Evolutionary conservation across 1,140 invertebrate genomes (phyloP), one percentile per base, ranked within the genome.

Genomic region (Agrypnia vestita): DNA sequence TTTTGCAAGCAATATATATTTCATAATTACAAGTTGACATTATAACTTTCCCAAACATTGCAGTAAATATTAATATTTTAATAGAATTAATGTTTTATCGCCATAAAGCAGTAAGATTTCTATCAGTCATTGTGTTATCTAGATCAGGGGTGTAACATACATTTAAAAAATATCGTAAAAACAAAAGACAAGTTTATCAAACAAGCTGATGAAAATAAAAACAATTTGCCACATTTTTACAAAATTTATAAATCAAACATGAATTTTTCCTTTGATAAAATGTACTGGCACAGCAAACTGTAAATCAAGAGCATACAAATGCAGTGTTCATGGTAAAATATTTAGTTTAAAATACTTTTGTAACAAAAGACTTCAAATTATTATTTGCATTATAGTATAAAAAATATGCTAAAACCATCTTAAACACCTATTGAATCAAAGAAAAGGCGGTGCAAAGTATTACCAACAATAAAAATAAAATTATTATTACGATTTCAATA

Each of bases 291-390:
- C 21, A 35, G 21, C 53, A 17, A 56, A 17, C n/a, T 17, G 53
- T 15, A 56, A n/a, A 56, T 9, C 19, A 6, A 17, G 53, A 56
- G 59, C 25, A 62, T n/a, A 62, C 3, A 13, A 67, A 43, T 67
- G 35, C 62, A 46, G 8, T 21, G 59, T 67, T 67, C 15, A 11
- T 21, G 25, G 25, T 49, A 53, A 72, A 72, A 72, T 72, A 21
- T 9, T 72, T 43, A 49, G 44, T 21, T 25, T 51, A 53, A 74
- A 74, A 74, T 46, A 55, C 15, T 56, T 74, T 44, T 74, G 21
- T 73, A 56, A 56, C 67, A 71, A 56, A 74, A 74, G 11, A 74
- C 51, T n/a, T 51, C 19, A 55, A 49, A 73, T n/a, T 53, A 73
- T n/a, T 53, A 47, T 47, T 71, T 47, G 21, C n/a, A 21, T 51